phyloP scores from a whole-genome alignment of 2,113 vertebrate genomes.

The Tylochromis polylepis region DNA sequence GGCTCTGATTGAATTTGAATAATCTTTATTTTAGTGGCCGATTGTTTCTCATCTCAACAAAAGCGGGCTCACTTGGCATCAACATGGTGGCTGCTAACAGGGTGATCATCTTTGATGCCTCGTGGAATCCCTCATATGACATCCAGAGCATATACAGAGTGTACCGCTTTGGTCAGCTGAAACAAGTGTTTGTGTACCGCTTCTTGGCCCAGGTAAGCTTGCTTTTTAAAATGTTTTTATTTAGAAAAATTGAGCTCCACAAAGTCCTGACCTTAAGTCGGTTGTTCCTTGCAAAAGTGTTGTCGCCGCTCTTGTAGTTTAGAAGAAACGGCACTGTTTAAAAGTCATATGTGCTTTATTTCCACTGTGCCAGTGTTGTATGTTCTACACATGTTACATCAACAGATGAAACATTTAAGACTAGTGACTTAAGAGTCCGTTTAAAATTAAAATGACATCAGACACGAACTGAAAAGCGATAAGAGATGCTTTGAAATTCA shows the following conservation, averaged over 20 bases:
- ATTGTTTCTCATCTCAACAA: conserved; percentile 96
- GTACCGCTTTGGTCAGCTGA: conserved; percentile 93
- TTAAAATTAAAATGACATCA: neutral
- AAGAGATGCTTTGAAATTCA: neutral
- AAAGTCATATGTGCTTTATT: neutral
- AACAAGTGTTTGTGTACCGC: conserved; percentile 91
- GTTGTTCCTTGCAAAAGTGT: neutral
- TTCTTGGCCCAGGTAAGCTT: conserved; percentile 90
- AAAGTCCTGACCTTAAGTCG: neutral
- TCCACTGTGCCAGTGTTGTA: neutral
- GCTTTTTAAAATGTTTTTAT: neutral
- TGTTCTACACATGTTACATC: neutral
- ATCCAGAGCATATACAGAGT: conserved; percentile 98
- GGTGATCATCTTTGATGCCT: conserved; percentile 96
- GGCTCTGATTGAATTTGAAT: neutral
- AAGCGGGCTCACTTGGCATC: conserved; percentile 93
- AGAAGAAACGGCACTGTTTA: neutral
- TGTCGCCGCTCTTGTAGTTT: neutral
- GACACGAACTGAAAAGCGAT: neutral
- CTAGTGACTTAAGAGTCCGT: neutral
- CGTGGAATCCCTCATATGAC: conserved; percentile 96
- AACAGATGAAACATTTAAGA: neutral
- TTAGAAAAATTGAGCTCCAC: neutral
- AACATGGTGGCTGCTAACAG: conserved; percentile 93
- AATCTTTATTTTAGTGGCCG: conserved; percentile 76